phyloP scores from a whole-genome alignment of 2,888 invertebrate species.

The Trachelus iudaicus region DNA sequence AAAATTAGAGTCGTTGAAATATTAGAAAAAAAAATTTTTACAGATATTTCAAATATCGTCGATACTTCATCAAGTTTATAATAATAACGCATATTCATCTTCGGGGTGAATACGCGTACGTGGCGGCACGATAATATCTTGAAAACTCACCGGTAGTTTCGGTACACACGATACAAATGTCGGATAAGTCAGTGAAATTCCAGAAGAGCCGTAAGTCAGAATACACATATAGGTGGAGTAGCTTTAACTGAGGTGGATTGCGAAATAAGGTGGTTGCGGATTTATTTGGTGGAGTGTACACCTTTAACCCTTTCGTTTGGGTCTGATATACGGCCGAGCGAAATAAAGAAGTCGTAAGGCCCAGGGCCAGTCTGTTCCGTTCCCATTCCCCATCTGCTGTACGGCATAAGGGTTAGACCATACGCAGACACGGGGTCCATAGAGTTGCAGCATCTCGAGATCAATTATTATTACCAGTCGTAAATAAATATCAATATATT shows the following conservation, averaged over 20 bases:
- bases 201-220: not conserved
- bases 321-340: slow-evolving; percentile 51
- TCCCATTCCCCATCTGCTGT: slow-evolving; percentile 16
- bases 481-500: slow-evolving; percentile 55
- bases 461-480: slow-evolving; percentile 55
- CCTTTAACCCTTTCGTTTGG: slow-evolving; percentile 50
- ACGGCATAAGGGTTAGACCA: slow-evolving; percentile 2
- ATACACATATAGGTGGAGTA: not conserved
- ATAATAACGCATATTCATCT: not conserved
- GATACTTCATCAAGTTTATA: not conserved
- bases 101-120: not conserved
- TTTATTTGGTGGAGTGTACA: slow-evolving; percentile 45
- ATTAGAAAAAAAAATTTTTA: not conserved
- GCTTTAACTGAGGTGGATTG: not conserved
- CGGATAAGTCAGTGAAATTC: not conserved
- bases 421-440: slow-evolving; percentile 14
- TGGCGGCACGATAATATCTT: not conserved
- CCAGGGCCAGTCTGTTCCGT: slow-evolving; percentile 31
- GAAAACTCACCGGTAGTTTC: not conserved
- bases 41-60: not conserved
- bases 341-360: slow-evolving; percentile 51
- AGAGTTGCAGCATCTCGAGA: slow-evolving; percentile 40
- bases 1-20: not conserved
- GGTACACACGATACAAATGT: not conserved
- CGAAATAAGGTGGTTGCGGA: slow-evolving; percentile 3